phyloP scores from a whole-genome alignment of 2,797 vertebrate species.

The Danio choprae region DNA sequence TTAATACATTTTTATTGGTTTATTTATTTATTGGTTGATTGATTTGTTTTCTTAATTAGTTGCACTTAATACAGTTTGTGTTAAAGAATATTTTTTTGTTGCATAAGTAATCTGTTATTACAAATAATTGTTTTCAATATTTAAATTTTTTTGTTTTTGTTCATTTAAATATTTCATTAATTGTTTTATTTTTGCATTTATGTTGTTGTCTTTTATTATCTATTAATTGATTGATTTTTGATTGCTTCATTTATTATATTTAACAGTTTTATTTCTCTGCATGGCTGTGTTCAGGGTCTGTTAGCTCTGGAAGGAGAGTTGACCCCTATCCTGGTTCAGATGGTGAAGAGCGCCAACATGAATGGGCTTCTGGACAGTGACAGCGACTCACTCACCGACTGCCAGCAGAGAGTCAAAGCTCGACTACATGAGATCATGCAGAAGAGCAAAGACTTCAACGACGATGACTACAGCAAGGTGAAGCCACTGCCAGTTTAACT shows the following conservation, averaged over 20 bases:
- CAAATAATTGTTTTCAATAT: neutral
- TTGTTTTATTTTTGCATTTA: too few species aligned
- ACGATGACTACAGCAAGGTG: conserved; percentile 85
- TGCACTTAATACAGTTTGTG: neutral
- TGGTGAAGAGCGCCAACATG: conserved; percentile 94
- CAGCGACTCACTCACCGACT: conserved; percentile 87
- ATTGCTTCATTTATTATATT: too few species aligned
- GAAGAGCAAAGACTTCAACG: conserved; percentile 80
- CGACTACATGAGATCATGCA: conserved; percentile 88
- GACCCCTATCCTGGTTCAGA: conserved; percentile 89
- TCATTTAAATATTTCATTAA: too few species aligned
- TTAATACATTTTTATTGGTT: too few species aligned
- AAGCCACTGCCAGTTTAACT: neutral
- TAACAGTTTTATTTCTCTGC: neutral
- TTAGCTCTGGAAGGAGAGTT: conserved; percentile 88
- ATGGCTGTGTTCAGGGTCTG: conserved; percentile 76
- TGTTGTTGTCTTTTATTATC: too few species aligned
- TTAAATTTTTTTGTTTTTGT: too few species aligned
- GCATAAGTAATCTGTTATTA: neutral
- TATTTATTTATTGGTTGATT: too few species aligned
- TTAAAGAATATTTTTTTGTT: neutral
- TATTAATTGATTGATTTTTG: too few species aligned
- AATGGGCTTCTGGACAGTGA: conserved; percentile 89
- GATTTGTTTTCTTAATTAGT: too few species aligned
- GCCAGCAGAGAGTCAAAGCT: conserved; percentile 87